Percentiles rank a stretch among this genome's conserved stretches.
phyloP scores from a whole-genome alignment of 2,797 vertebrate species.

The Acridotheres tristis region DNA sequence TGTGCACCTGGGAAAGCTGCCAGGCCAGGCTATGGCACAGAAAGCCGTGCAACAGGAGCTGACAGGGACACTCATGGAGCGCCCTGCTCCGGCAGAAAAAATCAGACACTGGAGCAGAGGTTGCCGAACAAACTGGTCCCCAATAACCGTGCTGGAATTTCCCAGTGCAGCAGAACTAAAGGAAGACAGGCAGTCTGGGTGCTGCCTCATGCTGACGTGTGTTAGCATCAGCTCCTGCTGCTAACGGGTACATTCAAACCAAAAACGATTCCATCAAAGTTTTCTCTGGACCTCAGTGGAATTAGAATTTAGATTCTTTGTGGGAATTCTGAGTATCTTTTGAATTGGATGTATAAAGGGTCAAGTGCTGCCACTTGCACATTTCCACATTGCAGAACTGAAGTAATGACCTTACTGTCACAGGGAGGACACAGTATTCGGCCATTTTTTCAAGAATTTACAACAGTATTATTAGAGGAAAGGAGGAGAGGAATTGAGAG shows the following conservation, averaged over 20 bases:
- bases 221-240: background rate
- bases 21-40: background rate
- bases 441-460: background rate
- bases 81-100: background rate
- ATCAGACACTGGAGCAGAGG: background rate
- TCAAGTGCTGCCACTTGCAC: background rate
- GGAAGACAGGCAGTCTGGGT: background rate
- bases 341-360: background rate
- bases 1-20: accelerated
- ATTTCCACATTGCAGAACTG: background rate
- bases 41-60: background rate
- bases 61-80: background rate
- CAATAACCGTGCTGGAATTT: background rate
- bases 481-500: background rate
- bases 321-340: background rate
- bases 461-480: background rate
- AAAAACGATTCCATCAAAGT: background rate
- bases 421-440: background rate
- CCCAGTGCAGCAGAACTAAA: background rate
- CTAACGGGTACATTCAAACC: background rate
- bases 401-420: background rate
- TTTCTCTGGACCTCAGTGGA: background rate
- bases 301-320: background rate
- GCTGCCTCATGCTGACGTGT: background rate
- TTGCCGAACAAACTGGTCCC: background rate